These are phyloP conservation scores for Patiria miniata DNA, from an alignment of 35 echinoderm and acorn worm genomes.

Conservation along the genomic window DNA sequence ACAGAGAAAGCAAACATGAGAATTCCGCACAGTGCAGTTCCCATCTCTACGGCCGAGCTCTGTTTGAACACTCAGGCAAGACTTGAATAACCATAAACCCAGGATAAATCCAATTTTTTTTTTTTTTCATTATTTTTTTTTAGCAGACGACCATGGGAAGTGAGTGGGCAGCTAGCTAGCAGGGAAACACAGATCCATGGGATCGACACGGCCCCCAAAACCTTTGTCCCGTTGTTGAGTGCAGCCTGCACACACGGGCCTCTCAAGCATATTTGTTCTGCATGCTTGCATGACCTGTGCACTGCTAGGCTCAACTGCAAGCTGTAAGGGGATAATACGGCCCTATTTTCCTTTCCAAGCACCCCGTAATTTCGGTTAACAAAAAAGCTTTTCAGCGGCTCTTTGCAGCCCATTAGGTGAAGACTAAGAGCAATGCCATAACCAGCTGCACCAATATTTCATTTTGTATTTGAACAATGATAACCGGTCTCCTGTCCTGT, in stretches of 20 bases:
- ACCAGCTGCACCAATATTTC: conserved; percentile 22
- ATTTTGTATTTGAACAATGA: neutral
- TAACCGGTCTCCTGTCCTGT: neutral
- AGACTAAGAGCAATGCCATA: neutral
- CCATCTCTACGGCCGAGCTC: neutral
- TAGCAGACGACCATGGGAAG: neutral
- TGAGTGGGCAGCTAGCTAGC: neutral
- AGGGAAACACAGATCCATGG: neutral
- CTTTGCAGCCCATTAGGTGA: neutral
- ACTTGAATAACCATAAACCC: conserved; percentile 16
- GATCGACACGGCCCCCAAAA: neutral
- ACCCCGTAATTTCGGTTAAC: neutral
- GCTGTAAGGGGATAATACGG: neutral
- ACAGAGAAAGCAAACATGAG: neutral
- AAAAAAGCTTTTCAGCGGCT: neutral
- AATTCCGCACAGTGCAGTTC: conserved; percentile 1
- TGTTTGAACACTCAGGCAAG: neutral
- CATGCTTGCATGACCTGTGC: neutral
- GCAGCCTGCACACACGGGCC: neutral
- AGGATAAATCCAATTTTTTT: neutral
- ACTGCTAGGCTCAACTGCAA: neutral
- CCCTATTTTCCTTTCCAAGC: neutral
- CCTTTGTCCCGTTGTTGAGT: conserved; percentile 1
- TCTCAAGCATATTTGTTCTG: conserved; percentile 15
- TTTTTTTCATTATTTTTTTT: neutral